Evolutionary conservation across 2,797 vertebrate genomes (phyloP), one percentile per base, ranked within the genome.

Genomic region (Poeciliopsis infans): DNA sequence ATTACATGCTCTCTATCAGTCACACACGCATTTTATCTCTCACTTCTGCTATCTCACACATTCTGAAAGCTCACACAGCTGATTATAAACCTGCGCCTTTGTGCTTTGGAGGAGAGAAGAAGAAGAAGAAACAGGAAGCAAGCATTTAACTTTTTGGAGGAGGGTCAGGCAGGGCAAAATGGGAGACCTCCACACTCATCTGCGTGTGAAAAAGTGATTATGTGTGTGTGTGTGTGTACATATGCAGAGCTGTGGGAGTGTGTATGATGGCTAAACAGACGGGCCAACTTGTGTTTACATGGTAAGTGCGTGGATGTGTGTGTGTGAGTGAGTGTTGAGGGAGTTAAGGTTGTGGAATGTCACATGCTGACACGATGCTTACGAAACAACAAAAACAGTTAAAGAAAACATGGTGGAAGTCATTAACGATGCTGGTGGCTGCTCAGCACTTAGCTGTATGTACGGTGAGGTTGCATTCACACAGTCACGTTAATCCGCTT

Each of bases 331-430:
- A 23, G 36, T 68, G 33, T 23, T 75, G 87, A 47, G 70, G 87
- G 88, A 86, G 92, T 90, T 85, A 77, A 85, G 87, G 85, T 91
- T 91, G 88, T 87, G 91, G 92, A 94, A 93, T 93, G 93, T 94
- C 93, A 91, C 90, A 93, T 92, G 88, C 88, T 93, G 91, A 88
- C 83, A 83, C 83, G 89, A 85, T 93, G 91, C 91, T 93, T 91
- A 88, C 85, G 82, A 86, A 66, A 91, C 86, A 93, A 93, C 92
- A 93, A 86, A 88, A 86, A 69, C 25, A 11, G 70, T 57, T 47
- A 84, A 78, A 83, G 81, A 87, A 83, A 92, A 87, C 87, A 79
- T 46, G 47, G 79, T 82, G 84, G 89, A 87, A 80, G 83, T 76
- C 77, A 83, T 82, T 77, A 85, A 82, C 7, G 16, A 64, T 64